Evolutionary conservation across 1,140 invertebrate species (phyloP).

Genomic region (Platyscapa corneri): DNA sequence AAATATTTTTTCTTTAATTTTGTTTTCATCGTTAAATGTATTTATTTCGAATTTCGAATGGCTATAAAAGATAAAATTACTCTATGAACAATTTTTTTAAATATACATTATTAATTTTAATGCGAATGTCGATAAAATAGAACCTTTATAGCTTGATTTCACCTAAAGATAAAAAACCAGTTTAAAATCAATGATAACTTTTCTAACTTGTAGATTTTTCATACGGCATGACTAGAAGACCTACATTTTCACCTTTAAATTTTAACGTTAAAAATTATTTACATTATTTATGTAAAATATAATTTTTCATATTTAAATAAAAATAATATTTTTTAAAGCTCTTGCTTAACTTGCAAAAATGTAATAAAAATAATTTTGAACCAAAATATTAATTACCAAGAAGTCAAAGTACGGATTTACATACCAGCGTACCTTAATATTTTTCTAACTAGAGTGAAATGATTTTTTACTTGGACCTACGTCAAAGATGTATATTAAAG

Average conservation of each 20-base stretch:
- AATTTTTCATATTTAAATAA: background rate
- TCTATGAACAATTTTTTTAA: background rate
- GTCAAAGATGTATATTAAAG: background rate
- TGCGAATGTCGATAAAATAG: background rate
- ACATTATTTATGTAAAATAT: background rate
- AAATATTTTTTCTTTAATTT: no score
- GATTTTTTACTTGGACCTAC: background rate
- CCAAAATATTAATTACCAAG: background rate
- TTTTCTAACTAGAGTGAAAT: background rate
- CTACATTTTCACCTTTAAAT: background rate
- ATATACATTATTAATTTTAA: background rate
- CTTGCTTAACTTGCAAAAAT: background rate
- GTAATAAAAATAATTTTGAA: background rate
- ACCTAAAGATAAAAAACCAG: background rate
- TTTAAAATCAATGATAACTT: background rate
- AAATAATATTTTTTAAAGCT: background rate
- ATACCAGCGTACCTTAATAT: background rate
- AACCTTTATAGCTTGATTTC: background rate
- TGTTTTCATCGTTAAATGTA: background rate
- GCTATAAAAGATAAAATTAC: background rate
- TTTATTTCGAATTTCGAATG: background rate
- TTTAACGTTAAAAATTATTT: background rate
- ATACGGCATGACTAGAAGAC: background rate
- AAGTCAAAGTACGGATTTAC: background rate
- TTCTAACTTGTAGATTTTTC: background rate